Evolutionary conservation across 2,888 invertebrate genomes (phyloP).

Genomic region (Ctenicera cuprea): DNA sequence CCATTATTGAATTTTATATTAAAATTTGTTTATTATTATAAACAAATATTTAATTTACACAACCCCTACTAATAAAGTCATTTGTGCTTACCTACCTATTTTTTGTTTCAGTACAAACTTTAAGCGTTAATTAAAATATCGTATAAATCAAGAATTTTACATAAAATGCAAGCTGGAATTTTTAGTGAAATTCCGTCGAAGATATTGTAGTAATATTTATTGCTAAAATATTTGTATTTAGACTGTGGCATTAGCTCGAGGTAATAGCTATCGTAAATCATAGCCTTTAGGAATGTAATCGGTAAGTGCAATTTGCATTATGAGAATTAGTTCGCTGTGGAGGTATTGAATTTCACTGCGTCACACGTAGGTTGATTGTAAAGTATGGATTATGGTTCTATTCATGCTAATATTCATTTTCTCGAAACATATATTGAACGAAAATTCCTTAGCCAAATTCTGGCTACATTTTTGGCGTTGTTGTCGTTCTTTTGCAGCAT

Average conservation of each 20-base stretch:
- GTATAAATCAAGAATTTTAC: conserved; percentile 5
- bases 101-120: no score
- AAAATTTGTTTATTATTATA: no score
- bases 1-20: no score
- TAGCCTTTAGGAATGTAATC: background rate
- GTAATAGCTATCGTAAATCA: background rate
- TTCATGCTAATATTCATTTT: no score
- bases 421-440: no score
- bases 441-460: no score
- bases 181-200: conserved; percentile 2
- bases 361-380: background rate
- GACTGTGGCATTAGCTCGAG: background rate
- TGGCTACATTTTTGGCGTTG: no score
- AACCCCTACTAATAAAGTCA: no score
- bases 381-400: no score
- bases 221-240: conserved; percentile 13
- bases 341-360: background rate
- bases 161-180: conserved; percentile 11
- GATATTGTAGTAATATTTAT: conserved; percentile 17
- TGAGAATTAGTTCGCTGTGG: background rate
- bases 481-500: no score
- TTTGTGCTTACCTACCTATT: no score
- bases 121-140: background rate
- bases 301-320: background rate
- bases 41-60: no score